Evolutionary conservation across 2,888 invertebrate species (phyloP), one percentile per base, ranked within the genome.

Genomic region (Monopis laevigella): DNA sequence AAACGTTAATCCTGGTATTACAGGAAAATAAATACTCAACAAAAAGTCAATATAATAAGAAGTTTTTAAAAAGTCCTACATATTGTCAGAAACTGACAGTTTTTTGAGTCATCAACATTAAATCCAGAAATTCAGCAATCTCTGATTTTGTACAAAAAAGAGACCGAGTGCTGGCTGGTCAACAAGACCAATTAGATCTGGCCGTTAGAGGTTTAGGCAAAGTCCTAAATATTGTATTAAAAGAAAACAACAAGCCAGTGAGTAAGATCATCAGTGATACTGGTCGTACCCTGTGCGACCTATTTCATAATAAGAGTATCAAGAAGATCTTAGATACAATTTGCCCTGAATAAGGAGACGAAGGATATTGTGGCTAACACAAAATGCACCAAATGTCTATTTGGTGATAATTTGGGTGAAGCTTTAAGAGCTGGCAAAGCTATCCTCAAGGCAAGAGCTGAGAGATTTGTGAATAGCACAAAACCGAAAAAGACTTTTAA

Each of bases 381-480:
- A 2, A 27, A 18, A 21, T 24, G 18, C n/a, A 28, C 29, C 19
- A 32, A 39, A n/a, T 39, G 26, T 21, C 27, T 43, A 11, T 43
- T 43, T 29, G 43, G 43, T 17, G 32, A 8, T 26, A 39, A 43
- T 34, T 27, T 42, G 16, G 4, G 35, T 6, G 38, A 39, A 24
- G 16, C 32, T 2, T 26, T 42, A 42, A 42, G 36, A 36, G 16
- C 42, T 3, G 28, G 29, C 12, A 42, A 36, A n/a, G 28, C 14
- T 16, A 42, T 42, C 10, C 17, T 14, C n/a, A 14, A 24, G 7
- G 10, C 24, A 24, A 10, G 24, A 5, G 10, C 6, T 24, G 6
- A 5, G n/a, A n/a, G n/a, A n/a, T n/a, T n/a, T n/a, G n/a, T n/a
- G n/a, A 7, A 5, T 24, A 24, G 10, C n/a, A 24, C 10, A 24